Percentiles rank a stretch among this genome's conserved stretches.
Evolutionary conservation across 1,140 invertebrate species (phyloP).

Genomic region (Theocolax elegans): DNA sequence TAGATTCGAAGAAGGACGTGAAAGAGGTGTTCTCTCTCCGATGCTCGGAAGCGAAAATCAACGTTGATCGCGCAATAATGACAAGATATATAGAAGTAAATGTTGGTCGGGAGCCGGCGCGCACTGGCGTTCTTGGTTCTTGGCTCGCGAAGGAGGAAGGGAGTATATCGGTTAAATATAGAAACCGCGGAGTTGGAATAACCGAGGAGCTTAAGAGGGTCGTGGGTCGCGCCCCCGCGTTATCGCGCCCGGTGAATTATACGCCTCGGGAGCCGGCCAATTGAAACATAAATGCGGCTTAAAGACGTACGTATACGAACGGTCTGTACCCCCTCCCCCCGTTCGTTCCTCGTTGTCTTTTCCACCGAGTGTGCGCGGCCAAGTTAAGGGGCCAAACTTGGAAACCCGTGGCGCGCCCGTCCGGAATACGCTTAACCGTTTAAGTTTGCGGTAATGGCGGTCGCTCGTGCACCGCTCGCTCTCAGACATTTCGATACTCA

Average conservation of each 20-base stretch:
- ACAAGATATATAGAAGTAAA: no score
- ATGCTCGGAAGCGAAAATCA: no score
- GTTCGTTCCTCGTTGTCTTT: not conserved
- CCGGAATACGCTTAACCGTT: conserved; percentile 22
- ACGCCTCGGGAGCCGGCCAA: not conserved
- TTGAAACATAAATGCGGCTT: conserved; percentile 23
- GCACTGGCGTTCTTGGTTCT: no score
- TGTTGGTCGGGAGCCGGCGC: no score
- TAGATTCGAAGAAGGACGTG: no score
- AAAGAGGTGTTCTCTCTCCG: no score
- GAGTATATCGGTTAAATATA: no score
- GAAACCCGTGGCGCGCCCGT: not conserved
- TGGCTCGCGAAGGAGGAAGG: no score
- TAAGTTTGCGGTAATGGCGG: conserved; percentile 35
- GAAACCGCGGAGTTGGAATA: not conserved
- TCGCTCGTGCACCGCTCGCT: not conserved
- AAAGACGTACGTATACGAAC: conserved; percentile 4
- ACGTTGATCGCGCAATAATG: no score
- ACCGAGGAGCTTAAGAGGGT: conserved; percentile 15
- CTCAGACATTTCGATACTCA: conserved; percentile 29
- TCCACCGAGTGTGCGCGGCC: not conserved
- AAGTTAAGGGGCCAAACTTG: conserved; percentile 1
- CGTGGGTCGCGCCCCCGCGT: not conserved
- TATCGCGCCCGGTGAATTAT: conserved; percentile 16
- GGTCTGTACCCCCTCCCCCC: not conserved